These are phyloP conservation scores for Drosophila malerkotliana DNA, from an alignment of 1,140 invertebrate species.

Conservation along the genomic window DNA sequence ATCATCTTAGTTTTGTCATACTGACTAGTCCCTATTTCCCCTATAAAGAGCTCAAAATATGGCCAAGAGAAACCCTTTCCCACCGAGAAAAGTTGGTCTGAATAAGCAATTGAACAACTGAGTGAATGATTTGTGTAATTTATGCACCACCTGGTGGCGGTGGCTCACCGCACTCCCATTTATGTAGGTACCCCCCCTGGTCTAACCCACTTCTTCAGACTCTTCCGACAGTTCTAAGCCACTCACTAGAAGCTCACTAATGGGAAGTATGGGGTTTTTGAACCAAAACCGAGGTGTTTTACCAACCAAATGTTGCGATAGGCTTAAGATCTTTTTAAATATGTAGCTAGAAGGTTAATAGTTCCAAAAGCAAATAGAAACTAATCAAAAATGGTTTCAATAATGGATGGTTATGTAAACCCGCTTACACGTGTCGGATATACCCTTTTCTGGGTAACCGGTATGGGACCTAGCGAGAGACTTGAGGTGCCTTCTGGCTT, in stretches of 20 bases:
- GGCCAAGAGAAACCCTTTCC: not conserved
- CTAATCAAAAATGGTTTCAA: not conserved
- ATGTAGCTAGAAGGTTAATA: not conserved
- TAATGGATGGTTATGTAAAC: constrained; percentile 1
- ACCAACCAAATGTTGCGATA: not conserved
- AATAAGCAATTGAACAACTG: constrained; percentile 8
- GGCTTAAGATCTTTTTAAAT: not conserved
- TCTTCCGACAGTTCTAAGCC: not conserved
- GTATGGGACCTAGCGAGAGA: constrained; percentile 15
- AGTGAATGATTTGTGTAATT: constrained; percentile 45
- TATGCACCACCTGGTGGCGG: constrained; percentile 39
- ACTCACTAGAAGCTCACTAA: not conserved
- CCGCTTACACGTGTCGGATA: not conserved
- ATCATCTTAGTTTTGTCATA: too few relatives aligned
- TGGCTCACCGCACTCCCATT: not conserved
- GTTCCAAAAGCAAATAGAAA: not conserved
- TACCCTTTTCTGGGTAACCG: constrained; percentile 21
- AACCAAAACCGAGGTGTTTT: not conserved
- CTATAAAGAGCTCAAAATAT: not conserved
- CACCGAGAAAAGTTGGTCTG: constrained; percentile 4
- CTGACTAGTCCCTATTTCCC: not conserved
- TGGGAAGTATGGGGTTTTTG: not conserved
- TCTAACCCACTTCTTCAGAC: constrained; percentile 3
- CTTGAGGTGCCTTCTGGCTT: constrained; percentile 39
- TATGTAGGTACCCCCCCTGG: not conserved